Percentiles rank a stretch among this genome's conserved stretches.
Evolutionary conservation across 1,140 invertebrate species (phyloP).

Genomic region (Psilanteris sp.): DNA sequence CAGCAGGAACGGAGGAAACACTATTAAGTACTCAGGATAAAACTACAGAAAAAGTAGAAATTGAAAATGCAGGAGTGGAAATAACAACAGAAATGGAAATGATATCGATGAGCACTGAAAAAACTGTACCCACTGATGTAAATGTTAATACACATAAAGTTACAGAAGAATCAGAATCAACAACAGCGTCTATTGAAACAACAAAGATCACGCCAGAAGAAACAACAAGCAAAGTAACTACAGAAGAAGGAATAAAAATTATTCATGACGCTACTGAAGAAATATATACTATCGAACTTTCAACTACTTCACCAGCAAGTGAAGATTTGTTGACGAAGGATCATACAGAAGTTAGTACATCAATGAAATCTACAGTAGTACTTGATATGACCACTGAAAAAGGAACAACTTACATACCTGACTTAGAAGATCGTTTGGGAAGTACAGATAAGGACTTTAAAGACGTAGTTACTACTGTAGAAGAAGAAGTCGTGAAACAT

Average conservation of each 20-base stretch:
- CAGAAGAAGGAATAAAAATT: constrained; percentile 24
- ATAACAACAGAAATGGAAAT: constrained; percentile 8
- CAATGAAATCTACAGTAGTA: constrained; percentile 16
- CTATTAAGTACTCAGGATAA: too few relatives aligned
- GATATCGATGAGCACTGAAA: too few relatives aligned
- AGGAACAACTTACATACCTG: constrained; percentile 30
- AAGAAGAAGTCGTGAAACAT: constrained; percentile 40
- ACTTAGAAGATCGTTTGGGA: constrained; percentile 26
- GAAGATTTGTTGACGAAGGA: too few relatives aligned
- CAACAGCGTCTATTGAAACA: constrained; percentile 2
- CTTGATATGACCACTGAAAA: constrained; percentile 41
- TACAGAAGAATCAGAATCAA: constrained; percentile 37
- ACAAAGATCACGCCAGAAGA: constrained; percentile 25
- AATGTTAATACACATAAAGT: constrained; percentile 19
- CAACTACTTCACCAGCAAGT: neutral
- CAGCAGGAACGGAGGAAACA: too few relatives aligned
- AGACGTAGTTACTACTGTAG: neutral
- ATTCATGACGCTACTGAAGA: constrained; percentile 34
- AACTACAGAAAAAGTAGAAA: too few relatives aligned
- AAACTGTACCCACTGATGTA: constrained; percentile 8
- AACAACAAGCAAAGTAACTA: constrained; percentile 28
- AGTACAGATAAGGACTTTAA: constrained; percentile 5
- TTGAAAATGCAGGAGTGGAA: too few relatives aligned
- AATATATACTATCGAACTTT: too few relatives aligned
- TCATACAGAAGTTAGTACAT: too few relatives aligned